Evolutionary conservation across 2,797 vertebrate genomes (phyloP).

Genomic region (Meriones psammophilus): DNA sequence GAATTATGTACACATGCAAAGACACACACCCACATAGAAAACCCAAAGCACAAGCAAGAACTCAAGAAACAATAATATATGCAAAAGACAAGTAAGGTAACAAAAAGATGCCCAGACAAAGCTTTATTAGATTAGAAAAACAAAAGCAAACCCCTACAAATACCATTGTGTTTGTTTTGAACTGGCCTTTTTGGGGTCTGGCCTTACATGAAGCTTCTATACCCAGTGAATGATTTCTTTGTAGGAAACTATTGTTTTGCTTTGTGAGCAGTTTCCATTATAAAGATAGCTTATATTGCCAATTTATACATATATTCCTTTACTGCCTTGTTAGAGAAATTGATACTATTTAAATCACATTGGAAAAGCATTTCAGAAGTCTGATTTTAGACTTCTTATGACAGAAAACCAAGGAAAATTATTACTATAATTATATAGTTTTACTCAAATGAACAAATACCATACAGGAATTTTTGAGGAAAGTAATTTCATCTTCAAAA

Average conservation of each 20-base stretch:
- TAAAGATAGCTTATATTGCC: no score
- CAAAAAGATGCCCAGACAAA: neutral
- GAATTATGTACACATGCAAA: neutral
- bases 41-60: neutral
- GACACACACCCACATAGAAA: neutral
- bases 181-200: neutral
- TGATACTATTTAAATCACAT: neutral
- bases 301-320: neutral
- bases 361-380: neutral
- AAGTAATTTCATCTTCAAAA: neutral
- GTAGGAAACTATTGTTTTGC: neutral
- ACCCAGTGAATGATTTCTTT: neutral
- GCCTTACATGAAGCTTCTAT: neutral
- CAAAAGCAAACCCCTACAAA: no score
- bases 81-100: neutral
- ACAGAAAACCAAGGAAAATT: neutral
- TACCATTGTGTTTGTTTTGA: neutral
- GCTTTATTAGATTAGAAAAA: neutral
- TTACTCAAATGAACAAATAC: neutral
- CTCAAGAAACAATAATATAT: neutral
- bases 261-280: neutral
- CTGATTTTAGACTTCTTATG: neutral
- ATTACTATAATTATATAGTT: neutral
- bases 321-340: neutral
- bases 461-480: neutral